phyloP scores from a whole-genome alignment of 2,797 vertebrate genomes.

The Periparus ater region DNA sequence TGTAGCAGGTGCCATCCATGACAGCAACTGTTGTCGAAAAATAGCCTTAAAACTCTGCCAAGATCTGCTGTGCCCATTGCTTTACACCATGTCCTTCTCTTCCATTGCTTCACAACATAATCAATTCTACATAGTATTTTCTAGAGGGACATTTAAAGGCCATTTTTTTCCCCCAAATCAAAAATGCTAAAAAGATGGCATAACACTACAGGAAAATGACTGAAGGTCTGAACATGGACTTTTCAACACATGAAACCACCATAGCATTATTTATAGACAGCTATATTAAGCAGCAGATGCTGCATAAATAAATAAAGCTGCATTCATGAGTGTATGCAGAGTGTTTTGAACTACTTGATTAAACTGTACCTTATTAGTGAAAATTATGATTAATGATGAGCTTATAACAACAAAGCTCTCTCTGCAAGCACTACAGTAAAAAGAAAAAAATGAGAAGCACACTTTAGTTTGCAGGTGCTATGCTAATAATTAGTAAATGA shows the following conservation, averaged over 20 bases:
- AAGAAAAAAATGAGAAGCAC: neutral
- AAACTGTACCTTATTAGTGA: conserved; percentile 22
- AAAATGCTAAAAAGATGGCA: neutral
- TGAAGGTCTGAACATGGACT: neutral
- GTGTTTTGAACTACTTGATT: conserved; percentile 35
- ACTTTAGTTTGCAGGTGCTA: neutral
- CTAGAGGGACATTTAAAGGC: neutral
- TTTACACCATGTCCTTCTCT: neutral
- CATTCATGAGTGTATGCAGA: neutral
- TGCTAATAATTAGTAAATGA: neutral
- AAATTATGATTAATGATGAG: conserved; percentile 40
- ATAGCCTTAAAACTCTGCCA: neutral
- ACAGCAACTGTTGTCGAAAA: neutral
- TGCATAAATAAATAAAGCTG: neutral
- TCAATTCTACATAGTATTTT: neutral
- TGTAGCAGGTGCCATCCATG: neutral
- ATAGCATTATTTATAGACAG: neutral
- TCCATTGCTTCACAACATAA: neutral
- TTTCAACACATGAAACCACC: neutral
- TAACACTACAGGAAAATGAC: neutral
- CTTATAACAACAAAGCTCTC: conserved; percentile 34
- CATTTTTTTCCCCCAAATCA: neutral
- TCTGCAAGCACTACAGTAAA: neutral
- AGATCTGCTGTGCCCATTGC: neutral
- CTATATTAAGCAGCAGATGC: neutral